These are phyloP conservation scores for Chironomus tepperi DNA, from an alignment of 1,140 invertebrate species.

Conservation along the genomic window DNA sequence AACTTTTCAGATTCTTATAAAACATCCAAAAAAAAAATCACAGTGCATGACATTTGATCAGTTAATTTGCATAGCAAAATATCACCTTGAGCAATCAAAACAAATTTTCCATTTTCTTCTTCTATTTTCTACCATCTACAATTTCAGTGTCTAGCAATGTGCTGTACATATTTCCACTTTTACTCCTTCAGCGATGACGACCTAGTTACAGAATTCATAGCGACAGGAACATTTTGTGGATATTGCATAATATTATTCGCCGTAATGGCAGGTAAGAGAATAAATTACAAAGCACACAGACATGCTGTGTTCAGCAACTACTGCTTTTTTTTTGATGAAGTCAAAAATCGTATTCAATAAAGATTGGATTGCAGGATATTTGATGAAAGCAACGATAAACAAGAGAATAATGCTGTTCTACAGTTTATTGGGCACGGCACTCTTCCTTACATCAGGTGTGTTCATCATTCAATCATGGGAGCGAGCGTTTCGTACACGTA, in stretches of 20 bases:
- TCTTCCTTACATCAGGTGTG: conserved; percentile 58
- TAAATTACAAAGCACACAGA: background rate
- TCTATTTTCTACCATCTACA: too few species aligned
- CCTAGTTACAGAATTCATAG: background rate
- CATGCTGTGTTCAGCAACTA: background rate
- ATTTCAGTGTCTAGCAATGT: background rate
- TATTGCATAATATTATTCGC: background rate
- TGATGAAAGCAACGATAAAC: conserved; percentile 49
- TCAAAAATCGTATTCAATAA: conserved; percentile 15
- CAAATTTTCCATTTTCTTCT: too few species aligned
- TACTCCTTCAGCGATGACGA: conserved; percentile 17
- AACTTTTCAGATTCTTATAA: too few species aligned
- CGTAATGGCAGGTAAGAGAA: conserved; percentile 16
- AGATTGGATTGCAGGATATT: conserved; percentile 36
- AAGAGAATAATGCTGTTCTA: conserved; percentile 62
- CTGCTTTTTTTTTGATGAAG: background rate
- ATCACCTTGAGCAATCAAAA: too few species aligned
- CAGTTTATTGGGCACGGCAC: conserved; percentile 52
- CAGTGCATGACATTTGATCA: too few species aligned
- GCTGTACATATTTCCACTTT: conserved; percentile 6
- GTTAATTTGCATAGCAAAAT: too few species aligned
- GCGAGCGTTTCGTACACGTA: conserved; percentile 36
- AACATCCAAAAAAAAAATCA: too few species aligned
- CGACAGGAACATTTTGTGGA: conserved; percentile 11
- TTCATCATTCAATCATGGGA: conserved; percentile 46